Conservation (phyloP, 64 coral and sea anemone species). For the Porites australiensis region DNA sequence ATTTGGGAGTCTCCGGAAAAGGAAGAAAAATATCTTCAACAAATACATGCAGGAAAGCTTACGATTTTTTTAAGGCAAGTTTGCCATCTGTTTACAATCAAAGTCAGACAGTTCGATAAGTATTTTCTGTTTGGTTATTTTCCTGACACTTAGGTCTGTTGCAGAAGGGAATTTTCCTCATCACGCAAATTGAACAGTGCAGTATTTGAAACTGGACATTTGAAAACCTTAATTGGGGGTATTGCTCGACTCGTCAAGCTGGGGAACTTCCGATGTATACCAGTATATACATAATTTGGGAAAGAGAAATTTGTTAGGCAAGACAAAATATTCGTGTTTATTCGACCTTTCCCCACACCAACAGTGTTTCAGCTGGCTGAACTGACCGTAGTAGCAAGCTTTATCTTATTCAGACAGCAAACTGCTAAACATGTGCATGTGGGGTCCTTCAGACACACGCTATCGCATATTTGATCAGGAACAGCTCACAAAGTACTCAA, state of each 20-base stretch:
- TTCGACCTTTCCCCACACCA: not conserved
- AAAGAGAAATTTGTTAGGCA: not conserved
- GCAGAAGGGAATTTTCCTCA: no score
- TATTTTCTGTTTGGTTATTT: not conserved
- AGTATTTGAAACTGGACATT: no score
- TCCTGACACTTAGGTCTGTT: no score
- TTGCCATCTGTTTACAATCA: conserved; percentile 25
- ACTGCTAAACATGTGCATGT: conserved; percentile 30
- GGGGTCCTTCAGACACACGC: not conserved
- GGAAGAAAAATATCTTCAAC: not conserved
- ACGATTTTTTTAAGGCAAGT: not conserved
- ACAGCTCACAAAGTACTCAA: not conserved
- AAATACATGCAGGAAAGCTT: not conserved
- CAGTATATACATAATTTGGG: not conserved
- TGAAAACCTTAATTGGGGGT: no score
- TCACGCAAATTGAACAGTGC: no score
- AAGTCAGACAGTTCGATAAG: not conserved
- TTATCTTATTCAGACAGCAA: not conserved
- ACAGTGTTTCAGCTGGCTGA: no score
- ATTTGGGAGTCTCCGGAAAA: conserved; percentile 9
- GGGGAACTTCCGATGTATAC: no score
- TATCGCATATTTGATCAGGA: not conserved
- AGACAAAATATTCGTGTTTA: not conserved
- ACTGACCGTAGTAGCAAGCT: not conserved
- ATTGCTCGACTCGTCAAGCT: no score